Evolutionary conservation across 2,797 vertebrate species (phyloP), one percentile per base, ranked within the genome.

Genomic region (Pagetopsis macropterus): DNA sequence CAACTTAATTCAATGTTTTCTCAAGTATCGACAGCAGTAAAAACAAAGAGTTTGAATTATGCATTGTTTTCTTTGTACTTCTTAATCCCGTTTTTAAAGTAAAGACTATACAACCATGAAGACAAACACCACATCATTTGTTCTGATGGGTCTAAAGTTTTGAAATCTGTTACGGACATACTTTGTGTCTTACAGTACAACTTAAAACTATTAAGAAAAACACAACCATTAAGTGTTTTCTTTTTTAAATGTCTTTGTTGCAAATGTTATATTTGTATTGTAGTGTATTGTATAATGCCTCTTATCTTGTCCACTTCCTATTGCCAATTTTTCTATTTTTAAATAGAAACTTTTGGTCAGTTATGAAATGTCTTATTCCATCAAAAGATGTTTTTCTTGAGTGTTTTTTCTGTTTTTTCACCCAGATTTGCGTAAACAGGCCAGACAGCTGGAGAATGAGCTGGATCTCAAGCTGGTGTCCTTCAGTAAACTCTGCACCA

Each of bases 401-500:
- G 1, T 41, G 5, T 71, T 37, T 70, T 9, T 50, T 37, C 17
- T 58, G 1, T 73, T 65, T 69, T 13, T 67, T 49, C 23, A 1
- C 3, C 82, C 91, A 99, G 97, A 97, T 91, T 93, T 99, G 82
- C 91, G 97, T 88, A 97, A 97, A 87, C 96, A 98, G 88, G 97
- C 97, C 56, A 93, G 97, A 73, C 97, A 97, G 88, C 91, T 98
- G 85, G 97, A 98, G 89, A 98, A 97, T 68, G 96, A 98, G 89
- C 94, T 98, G 80, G 97, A 98, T 89, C 93, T 97, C 72, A 98
- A 98, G 84, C 91, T 98, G 75, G 96, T 99, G 19, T 98, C 97
- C 64, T 98, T 98, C 94, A 98, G 97, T 92, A 99, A 98, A 79
- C 94, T 98, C 2, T 99, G 97, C 87, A 99, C 97, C 79, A 96